Conservation (phyloP, 2,888 invertebrate genomes). For the Eretmocerus hayati region DNA sequence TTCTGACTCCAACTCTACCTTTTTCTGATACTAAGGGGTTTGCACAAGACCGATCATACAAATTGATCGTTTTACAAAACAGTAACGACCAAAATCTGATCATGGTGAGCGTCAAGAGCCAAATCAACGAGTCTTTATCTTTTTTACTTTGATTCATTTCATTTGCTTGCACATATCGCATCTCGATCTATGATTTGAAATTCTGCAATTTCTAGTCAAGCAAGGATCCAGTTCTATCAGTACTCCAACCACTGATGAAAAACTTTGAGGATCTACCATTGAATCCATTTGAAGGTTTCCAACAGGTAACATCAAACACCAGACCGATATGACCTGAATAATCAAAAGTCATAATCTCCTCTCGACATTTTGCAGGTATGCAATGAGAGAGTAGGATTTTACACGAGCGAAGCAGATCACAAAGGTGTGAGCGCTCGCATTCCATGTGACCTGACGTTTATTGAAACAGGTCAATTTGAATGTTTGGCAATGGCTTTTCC, state of each 20-base stretch:
- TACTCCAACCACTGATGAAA: conserved; percentile 26
- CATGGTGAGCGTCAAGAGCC: no score
- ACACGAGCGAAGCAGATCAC: conserved; percentile 26
- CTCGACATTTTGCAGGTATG: conserved; percentile 31
- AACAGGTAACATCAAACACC: conserved; percentile 28
- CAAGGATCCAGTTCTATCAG: conserved; percentile 17
- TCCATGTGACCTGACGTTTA: conserved; percentile 27
- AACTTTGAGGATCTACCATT: conserved; percentile 25
- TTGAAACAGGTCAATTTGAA: conserved; percentile 30
- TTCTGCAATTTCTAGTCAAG: neutral
- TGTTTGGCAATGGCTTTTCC: conserved; percentile 29
- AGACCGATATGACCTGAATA: neutral
- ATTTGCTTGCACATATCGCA: no score
- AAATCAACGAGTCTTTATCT: no score
- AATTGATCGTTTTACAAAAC: conserved; percentile 26
- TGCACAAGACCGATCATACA: conserved; percentile 30
- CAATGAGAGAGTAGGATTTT: conserved; percentile 31
- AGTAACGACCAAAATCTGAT: conserved; percentile 34
- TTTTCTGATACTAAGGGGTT: conserved; percentile 34
- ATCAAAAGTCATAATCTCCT: no score
- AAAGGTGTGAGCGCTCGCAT: conserved; percentile 19
- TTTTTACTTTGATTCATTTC: no score
- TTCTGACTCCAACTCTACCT: conserved; percentile 26
- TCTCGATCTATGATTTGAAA: no score
- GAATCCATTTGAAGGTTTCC: conserved; percentile 25